Base-by-base conservation (phyloP, 1,140 invertebrate species). In the Telenomus remus region DNA sequence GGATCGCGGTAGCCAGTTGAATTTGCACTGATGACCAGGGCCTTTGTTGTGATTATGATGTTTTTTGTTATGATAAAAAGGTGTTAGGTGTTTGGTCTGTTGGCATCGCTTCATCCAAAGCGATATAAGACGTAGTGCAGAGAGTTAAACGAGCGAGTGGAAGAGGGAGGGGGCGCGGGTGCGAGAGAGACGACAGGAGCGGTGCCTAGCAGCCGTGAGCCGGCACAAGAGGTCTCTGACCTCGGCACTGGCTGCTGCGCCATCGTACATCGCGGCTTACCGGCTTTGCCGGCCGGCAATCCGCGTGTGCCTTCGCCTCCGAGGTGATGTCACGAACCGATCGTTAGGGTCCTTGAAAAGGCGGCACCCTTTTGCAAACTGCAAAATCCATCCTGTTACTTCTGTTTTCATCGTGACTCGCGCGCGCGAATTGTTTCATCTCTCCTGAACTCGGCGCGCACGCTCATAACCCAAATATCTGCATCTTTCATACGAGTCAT, bases 181-280 rank as follows among this genome's bases (percentile, higher is more conserved):
- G 63, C 77, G 81, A 76, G 71, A 66, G 78, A 61, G 79, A 44
- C 72, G 51, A 39, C 39, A 46, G 76, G 81, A 79, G 74, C 76
- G 80, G 82, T 81, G 81, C 81, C 83, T 84, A 79, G 79, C 81
- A 83, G 84, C 19, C 19, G 19, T 27, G 19, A 27, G 19, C 78
- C 82, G 82, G 82, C 82, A 80, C 81, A 80, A 80, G 85, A 85
- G 86, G 86, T 86, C 85, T 84, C 81, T 86, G 85, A 87, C 85
- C 86, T 83, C 83, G 79, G 81, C 80, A 79, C 83, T 82, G 81
- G 80, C 80, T 84, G 79, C 78, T 76, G 54, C 70, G 72, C 73
- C 76, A 73, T 69, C 63, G 70, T 74, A 68, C 64, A 69, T 68
- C 61, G 73, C 69, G 51, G 72, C 61, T 64, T 68, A 50, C 64